phyloP scores from a whole-genome alignment of 2,888 invertebrate genomes.

The Hymenopus coronatus region DNA sequence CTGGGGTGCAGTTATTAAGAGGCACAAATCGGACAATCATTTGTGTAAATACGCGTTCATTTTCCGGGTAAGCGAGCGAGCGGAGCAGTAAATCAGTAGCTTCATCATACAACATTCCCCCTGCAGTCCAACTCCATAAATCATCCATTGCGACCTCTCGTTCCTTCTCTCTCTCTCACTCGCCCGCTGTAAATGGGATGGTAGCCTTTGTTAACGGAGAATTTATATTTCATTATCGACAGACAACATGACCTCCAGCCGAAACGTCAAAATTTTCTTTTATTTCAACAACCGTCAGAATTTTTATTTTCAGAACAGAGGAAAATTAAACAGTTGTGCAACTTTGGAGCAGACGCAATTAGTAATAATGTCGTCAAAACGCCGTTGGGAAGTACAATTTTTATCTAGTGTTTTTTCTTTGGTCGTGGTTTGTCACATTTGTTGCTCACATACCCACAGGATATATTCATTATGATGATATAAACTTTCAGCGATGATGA shows the following conservation, averaged over 20 bases:
- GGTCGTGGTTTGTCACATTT: too few species aligned
- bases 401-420: too few species aligned
- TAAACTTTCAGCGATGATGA: too few species aligned
- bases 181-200: not conserved
- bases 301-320: too few species aligned
- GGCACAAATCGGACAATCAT: not conserved
- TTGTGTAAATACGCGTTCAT: not conserved
- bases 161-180: not conserved
- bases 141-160: not conserved
- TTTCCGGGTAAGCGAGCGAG: not conserved
- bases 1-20: not conserved
- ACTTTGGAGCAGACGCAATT: not conserved
- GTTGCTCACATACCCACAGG: too few species aligned
- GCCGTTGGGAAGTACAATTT: too few species aligned
- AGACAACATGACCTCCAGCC: not conserved
- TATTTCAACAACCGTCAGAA: not conserved
- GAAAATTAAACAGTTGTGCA: not conserved
- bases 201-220: not conserved
- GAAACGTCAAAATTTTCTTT: not conserved
- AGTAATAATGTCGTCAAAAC: not conserved
- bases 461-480: too few species aligned
- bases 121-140: constrained; percentile 5
- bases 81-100: not conserved
- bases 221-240: not conserved
- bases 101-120: not conserved